Base-by-base conservation (phyloP, 2,797 vertebrate genomes). In the Poeciliopsis gracilis region DNA sequence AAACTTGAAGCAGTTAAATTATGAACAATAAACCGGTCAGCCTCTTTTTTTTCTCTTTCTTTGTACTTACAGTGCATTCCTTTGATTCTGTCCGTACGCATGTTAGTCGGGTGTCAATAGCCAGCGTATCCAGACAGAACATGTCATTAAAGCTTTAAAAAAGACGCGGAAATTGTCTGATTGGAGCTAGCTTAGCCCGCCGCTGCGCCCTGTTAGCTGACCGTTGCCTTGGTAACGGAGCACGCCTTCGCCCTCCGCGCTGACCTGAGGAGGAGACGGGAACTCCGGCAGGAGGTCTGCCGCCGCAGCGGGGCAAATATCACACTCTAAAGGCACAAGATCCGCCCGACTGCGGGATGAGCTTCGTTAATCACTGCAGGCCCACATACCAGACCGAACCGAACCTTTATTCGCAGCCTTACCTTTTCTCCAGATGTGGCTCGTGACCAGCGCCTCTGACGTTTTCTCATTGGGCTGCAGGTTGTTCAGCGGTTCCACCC, bases 161-260 rank as follows among this genome's bases (percentile, higher is more conserved):
- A 18, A 10, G 72, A 69, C 70, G 30, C 15, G 10, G 79, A 72
- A 84, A n/a, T 66, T 33, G 71, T 9, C 13, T 15, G 2, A n/a
- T 74, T 25, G 59, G 28, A n/a, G 86, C 30, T 92, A 90, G 89
- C 90, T 36, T 91, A 89, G 82, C 85, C 38, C 76, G 83, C 82
- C 85, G 85, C 85, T 84, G 9, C 91, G 94, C 95, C 96, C 95
- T 96, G 93, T 95, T 97, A 95, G 91, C 91, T 93, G 90, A 91
- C 91, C 83, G 97, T 98, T 92, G 91, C 97, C 97, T 84, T 95
- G 96, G 97, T 95, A 97, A 98, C 98, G 93, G 89, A 92, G 91
- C 93, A 95, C 95, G 93, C 93, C 91, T 93, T 93, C 92, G 87
- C 90, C 93, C 91, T 93, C 89, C 94, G 72, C 95, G 89, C 89